Evolutionary conservation across 2,797 vertebrate genomes (phyloP).

Genomic region (Periparus ater): DNA sequence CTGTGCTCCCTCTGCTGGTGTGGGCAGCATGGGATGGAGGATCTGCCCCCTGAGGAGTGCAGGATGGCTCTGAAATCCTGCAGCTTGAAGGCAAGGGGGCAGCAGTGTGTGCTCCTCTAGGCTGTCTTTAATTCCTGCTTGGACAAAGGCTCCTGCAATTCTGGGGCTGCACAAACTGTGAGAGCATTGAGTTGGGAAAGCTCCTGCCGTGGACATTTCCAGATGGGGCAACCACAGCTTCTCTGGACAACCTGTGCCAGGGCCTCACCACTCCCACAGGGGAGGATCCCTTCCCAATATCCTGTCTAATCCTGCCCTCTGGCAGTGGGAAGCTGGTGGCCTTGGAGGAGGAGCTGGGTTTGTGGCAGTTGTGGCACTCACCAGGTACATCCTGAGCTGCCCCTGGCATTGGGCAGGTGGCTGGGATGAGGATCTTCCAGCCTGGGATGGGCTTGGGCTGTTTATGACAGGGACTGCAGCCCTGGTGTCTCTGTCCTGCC

Average conservation of each 20-base stretch:
- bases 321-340: background rate
- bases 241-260: background rate
- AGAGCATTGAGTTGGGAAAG: background rate
- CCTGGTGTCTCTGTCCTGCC: accelerated
- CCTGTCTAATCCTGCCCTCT: background rate
- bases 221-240: background rate
- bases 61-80: background rate
- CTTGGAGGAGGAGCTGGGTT: background rate
- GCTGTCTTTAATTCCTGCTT: background rate
- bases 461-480: background rate
- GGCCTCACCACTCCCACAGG: background rate
- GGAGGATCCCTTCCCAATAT: background rate
- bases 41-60: background rate
- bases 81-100: background rate
- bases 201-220: background rate
- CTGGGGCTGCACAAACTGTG: background rate
- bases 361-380: background rate
- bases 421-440: background rate
- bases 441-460: background rate
- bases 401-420: background rate
- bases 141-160: background rate
- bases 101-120: background rate
- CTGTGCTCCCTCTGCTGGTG: background rate
- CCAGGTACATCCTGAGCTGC: background rate
- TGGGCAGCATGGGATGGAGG: background rate